These are phyloP conservation scores for Athripsodes cinereus DNA, from an alignment of 2,888 invertebrate species.

Conservation along the genomic window DNA sequence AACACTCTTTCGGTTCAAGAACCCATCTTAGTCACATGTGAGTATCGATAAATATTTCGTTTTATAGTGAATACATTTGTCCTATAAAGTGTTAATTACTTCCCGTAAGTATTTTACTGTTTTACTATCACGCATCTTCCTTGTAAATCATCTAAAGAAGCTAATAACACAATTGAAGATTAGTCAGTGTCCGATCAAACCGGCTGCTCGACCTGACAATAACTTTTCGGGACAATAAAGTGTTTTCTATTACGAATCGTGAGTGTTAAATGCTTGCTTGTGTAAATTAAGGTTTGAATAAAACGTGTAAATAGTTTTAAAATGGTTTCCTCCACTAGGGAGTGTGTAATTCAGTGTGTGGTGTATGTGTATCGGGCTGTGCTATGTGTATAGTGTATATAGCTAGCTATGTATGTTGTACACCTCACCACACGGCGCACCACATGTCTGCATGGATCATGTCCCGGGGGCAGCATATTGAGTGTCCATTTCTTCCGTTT, in stretches of 20 bases:
- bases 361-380: not conserved
- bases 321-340: no score
- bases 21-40: slow-evolving; percentile 88
- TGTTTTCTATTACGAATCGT: not conserved
- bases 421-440: not conserved
- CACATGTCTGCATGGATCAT: slow-evolving; percentile 2
- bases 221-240: slow-evolving; percentile 11
- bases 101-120: slow-evolving; percentile 47
- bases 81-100: slow-evolving; percentile 42
- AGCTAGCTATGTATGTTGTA: not conserved
- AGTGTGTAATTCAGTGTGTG: no score
- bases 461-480: not conserved
- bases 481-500: not conserved
- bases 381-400: not conserved
- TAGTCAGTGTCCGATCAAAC: slow-evolving; percentile 39
- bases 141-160: not conserved
- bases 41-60: slow-evolving; percentile 62
- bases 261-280: no score
- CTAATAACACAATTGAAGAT: slow-evolving; percentile 35
- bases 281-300: no score
- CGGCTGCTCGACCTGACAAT: slow-evolving; percentile 38
- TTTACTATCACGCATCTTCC: slow-evolving; percentile 32
- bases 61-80: slow-evolving; percentile 45
- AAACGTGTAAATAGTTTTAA: no score
- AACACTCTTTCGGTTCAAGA: slow-evolving; percentile 76